These are phyloP conservation scores for Anisognathus igniventris DNA, from an alignment of 2,797 vertebrate species.

Conservation along the genomic window DNA sequence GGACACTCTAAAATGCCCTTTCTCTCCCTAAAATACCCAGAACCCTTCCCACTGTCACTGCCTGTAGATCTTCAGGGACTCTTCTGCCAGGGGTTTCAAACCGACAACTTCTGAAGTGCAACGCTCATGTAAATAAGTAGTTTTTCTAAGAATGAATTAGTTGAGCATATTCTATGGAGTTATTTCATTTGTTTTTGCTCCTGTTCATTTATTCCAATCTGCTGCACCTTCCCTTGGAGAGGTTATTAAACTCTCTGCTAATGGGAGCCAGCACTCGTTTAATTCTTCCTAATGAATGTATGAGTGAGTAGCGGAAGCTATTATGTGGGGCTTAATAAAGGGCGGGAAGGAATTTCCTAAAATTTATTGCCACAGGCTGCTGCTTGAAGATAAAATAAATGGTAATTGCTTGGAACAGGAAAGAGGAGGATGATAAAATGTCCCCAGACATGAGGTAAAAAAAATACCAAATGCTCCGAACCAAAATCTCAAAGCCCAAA, in stretches of 20 bases:
- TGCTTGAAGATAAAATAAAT: constrained; percentile 69
- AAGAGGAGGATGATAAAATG: constrained; percentile 54
- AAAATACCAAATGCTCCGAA: background rate
- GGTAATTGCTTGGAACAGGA: constrained; percentile 50
- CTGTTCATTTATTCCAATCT: constrained; percentile 61
- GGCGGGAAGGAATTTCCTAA: constrained; percentile 55
- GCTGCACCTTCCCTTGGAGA: constrained; percentile 57
- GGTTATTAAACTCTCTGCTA: constrained; percentile 59
- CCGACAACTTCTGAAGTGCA: background rate
- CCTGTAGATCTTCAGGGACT: background rate
- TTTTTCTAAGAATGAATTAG: constrained; percentile 33
- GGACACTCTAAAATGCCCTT: background rate
- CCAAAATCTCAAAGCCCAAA: background rate
- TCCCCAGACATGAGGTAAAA: constrained; percentile 36
- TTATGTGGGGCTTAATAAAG: constrained; percentile 60
- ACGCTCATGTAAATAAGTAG: background rate
- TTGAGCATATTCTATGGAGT: constrained; percentile 34
- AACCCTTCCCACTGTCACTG: background rate
- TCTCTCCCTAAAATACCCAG: background rate
- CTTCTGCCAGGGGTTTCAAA: background rate
- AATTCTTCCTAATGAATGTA: constrained; percentile 61
- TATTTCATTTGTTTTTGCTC: constrained; percentile 49
- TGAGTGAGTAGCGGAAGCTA: constrained; percentile 52
- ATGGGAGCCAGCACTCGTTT: constrained; percentile 56
- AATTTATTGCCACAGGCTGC: constrained; percentile 63